Evolutionary conservation across 2,797 vertebrate species (phyloP).

Genomic region (Peromyscus melanophrys): DNA sequence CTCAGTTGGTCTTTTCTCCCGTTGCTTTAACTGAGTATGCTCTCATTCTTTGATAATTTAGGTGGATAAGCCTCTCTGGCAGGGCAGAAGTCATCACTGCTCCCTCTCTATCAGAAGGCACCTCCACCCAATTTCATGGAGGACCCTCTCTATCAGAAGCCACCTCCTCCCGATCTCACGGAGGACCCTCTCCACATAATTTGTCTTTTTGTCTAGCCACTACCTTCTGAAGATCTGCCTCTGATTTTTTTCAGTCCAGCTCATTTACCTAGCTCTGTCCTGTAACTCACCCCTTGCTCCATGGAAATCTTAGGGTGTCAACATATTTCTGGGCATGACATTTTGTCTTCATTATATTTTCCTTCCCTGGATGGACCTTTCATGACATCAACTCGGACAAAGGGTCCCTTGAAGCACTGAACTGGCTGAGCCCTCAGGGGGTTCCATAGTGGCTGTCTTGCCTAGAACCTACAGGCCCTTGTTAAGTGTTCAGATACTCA

Average conservation of each 20-base stretch:
- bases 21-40: not conserved
- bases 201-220: conserved; percentile 25
- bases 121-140: not conserved
- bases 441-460: not conserved
- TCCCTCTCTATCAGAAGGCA: not conserved
- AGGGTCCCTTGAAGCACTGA: not conserved
- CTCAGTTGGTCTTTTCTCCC: not conserved
- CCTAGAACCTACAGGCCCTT: not conserved
- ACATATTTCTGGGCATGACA: not conserved
- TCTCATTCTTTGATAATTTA: not conserved
- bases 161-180: not conserved
- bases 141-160: not conserved
- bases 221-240: not conserved
- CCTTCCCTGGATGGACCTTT: not conserved
- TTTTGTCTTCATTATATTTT: not conserved
- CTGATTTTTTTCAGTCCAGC: not conserved
- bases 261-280: not conserved
- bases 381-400: not conserved
- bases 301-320: not conserved
- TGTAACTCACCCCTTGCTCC: not conserved
- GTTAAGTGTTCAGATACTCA: not conserved
- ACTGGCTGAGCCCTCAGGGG: not conserved
- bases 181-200: not conserved
- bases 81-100: not conserved
- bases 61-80: not conserved